Conservation (phyloP, 2,888 invertebrate species). For the Athetis lepigone region DNA sequence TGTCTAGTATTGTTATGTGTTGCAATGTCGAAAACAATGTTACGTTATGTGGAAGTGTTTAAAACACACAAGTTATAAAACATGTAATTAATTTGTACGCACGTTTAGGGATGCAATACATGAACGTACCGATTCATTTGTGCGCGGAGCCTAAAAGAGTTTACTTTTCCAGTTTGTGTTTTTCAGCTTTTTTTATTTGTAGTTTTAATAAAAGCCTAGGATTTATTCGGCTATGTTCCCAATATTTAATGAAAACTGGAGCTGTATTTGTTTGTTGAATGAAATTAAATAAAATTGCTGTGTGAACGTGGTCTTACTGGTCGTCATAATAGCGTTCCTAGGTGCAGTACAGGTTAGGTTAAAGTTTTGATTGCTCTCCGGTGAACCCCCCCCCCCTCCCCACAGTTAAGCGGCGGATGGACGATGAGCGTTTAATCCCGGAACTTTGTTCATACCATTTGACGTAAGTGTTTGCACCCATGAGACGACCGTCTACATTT, state of each 20-base stretch:
- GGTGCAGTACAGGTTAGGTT: slow-evolving; percentile 51
- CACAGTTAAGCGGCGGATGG: slow-evolving; percentile 46
- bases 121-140: neutral
- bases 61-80: too few species aligned
- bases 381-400: slow-evolving; percentile 36
- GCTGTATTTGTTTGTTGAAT: slow-evolving; percentile 2
- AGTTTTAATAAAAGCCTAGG: slow-evolving; percentile 21
- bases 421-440: slow-evolving; percentile 69
- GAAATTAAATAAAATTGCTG: slow-evolving; percentile 15
- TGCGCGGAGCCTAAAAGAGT: neutral
- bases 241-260: slow-evolving; percentile 3
- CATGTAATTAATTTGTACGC: slow-evolving; percentile 14
- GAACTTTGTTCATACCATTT: slow-evolving; percentile 71
- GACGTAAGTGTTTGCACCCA: slow-evolving; percentile 49
- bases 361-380: slow-evolving; percentile 74
- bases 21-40: too few species aligned
- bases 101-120: slow-evolving; percentile 5
- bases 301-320: slow-evolving; percentile 6
- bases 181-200: neutral
- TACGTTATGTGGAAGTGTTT: too few species aligned
- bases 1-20: too few species aligned
- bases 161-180: too few species aligned
- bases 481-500: slow-evolving; percentile 42
- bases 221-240: slow-evolving; percentile 20
- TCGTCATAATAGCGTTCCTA: slow-evolving; percentile 34